Conservation (phyloP, 2,888 invertebrate species). For the Yponomeuta malinellus region DNA sequence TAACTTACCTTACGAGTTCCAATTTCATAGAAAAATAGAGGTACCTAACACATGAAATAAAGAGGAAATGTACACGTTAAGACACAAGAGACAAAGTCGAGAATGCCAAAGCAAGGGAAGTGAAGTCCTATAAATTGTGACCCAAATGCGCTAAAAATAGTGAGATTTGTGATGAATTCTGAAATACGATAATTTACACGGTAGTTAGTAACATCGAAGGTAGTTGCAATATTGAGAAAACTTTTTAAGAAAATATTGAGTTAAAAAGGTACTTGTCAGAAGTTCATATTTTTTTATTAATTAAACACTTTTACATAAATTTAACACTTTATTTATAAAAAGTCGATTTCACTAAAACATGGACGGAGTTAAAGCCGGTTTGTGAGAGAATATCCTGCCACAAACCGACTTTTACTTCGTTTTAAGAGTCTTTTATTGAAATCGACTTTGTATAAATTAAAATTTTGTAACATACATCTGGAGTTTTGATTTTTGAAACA, state of each 20-base stretch:
- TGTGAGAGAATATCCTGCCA: no score
- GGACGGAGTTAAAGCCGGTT: no score
- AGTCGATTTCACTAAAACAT: no score
- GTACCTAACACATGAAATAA: slow-evolving; percentile 6
- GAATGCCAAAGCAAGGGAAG: not conserved
- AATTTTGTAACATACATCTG: no score
- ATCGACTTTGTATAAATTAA: no score
- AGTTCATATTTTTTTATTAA: no score
- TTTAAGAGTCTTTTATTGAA: no score
- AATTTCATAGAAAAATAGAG: not conserved
- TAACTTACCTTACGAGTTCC: no score
- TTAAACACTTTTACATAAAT: no score
- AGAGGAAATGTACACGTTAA: not conserved
- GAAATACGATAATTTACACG: slow-evolving; percentile 29
- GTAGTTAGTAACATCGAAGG: slow-evolving; percentile 27
- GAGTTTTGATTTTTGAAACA: no score
- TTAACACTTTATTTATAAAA: no score
- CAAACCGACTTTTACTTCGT: no score
- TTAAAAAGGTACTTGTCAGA: not conserved
- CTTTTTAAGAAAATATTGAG: not conserved
- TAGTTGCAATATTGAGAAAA: not conserved
- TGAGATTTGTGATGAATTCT: slow-evolving; percentile 28
- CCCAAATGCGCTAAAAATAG: slow-evolving; percentile 33
- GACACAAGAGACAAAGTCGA: not conserved
- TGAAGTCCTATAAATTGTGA: slow-evolving; percentile 41